Evolutionary conservation across 2,113 vertebrate genomes (phyloP), one percentile per base, ranked within the genome.

Genomic region (Phyllostomus discolor): DNA sequence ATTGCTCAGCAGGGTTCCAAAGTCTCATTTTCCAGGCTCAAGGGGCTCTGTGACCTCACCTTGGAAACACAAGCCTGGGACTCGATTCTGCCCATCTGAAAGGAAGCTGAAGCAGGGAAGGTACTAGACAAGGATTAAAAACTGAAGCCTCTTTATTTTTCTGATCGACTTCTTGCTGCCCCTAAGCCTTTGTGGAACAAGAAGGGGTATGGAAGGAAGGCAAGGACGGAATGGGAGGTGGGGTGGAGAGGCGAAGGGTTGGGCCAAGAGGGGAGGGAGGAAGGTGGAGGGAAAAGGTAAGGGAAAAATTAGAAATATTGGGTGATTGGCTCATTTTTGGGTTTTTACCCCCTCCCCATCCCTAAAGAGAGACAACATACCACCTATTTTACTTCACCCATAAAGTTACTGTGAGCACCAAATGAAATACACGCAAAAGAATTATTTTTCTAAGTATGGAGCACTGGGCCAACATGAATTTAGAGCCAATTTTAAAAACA

Each of bases 161-260:
- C 52, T 48, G 54, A 43, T 28, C 46, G 38, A 90, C 14, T n/a
- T 46, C 24, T 64, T 66, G 24, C 50, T 82, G 62, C n/a, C 38
- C 59, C 69, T 43, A 85, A 78, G 83, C 15, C 12, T 95, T 76
- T 67, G 35, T n/a, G 48, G 64, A 67, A 72, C 22, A 80, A 88
- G 52, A 10, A n/a, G 11, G 16, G 19, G 15, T 62, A 15, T 35
- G 28, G 54, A n/a, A 24, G 11, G 64, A 72, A 2, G 43, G 26
- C 66, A 59, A n/a, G 16, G 11, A 75, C 3, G 22, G 26, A 80
- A 2, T 22, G 59, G 9, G 59, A 10, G 1, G 24, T 11, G 59
- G 59, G 59, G 59, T 28, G 24, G 22, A 59, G 59, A 62, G 59
- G 26, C 26, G 3, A 28, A 62, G 59, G 24, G 24, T 11, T 11